Evolutionary conservation across 1,140 invertebrate genomes (phyloP).

Genomic region (Onthophagus taurus): DNA sequence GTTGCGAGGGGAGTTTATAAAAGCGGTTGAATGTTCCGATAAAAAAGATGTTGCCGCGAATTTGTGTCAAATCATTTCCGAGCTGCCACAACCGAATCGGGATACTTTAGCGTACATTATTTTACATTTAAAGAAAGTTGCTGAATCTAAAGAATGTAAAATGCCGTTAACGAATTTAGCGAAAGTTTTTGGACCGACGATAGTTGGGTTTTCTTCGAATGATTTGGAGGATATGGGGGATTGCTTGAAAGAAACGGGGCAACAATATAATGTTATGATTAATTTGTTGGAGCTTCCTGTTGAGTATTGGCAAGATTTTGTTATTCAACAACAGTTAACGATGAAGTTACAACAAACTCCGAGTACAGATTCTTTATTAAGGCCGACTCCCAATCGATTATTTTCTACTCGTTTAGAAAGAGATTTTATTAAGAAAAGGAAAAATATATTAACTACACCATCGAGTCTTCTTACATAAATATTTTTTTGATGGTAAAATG

Average conservation of each 20-base stretch:
- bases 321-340: slow-evolving; percentile 37
- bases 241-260: slow-evolving; percentile 52
- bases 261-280: slow-evolving; percentile 58
- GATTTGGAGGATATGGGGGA: slow-evolving; percentile 53
- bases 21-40: slow-evolving; percentile 48
- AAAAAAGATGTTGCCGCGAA: slow-evolving; percentile 34
- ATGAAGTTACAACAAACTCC: slow-evolving; percentile 43
- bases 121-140: slow-evolving; percentile 72
- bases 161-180: slow-evolving; percentile 73
- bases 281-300: slow-evolving; percentile 51
- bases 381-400: slow-evolving; percentile 27
- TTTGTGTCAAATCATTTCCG: slow-evolving; percentile 57
- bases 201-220: slow-evolving; percentile 67
- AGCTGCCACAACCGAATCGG: slow-evolving; percentile 73
- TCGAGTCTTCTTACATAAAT: too few species aligned
- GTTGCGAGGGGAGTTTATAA: slow-evolving; percentile 67
- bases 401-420: slow-evolving; percentile 18
- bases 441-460: too few species aligned
- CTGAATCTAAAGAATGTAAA: slow-evolving; percentile 58
- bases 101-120: slow-evolving; percentile 81
- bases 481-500: too few species aligned
- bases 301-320: slow-evolving; percentile 57
- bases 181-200: slow-evolving; percentile 75
- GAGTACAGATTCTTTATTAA: slow-evolving; percentile 46
- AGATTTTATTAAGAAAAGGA: too few species aligned